Base-by-base conservation (phyloP, 2,113 vertebrate species). In the Procapra przewalskii region DNA sequence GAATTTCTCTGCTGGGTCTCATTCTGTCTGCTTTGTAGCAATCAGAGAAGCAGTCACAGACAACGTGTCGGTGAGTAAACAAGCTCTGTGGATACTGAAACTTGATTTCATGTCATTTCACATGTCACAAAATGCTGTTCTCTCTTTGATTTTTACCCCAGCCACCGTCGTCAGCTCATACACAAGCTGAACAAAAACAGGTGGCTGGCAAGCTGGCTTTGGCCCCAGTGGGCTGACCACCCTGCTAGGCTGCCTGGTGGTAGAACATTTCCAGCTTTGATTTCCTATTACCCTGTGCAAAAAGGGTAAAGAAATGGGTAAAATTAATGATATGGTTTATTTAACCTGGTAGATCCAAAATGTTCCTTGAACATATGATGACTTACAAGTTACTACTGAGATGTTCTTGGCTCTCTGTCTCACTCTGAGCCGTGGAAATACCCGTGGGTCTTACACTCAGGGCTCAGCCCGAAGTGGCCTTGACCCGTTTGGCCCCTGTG, bases 401-500 rank as follows among this genome's bases (percentile, higher is more conserved):
- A 43, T 52, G 14, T 29, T 10, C 77, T 75, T n/a, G 16, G 7
- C 88, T 91, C 17, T 82, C 3, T 85, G 23, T 52, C 45, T 45
- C 4, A 3, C 1, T 3, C 16, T 3, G 5, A 31, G n/a, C 60
- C 21, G 43, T 62, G 19, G 54, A n/a, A 27, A 55, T 33, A 27
- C 5, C 25, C 0, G 0, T 86, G 67, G 29, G 0, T 50, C 23
- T 71, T 4, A 25, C 11, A 3, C 23, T 21, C 3, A 4, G 3
- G 8, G 50, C 45, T 27, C 23, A 7, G 9, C 7, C 48, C 5
- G 0, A 3, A 11, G 11, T 60, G 52, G 31, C 19, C 48, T 25
- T 9, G 1, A 13, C 15, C 11, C 0, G 0, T 1, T 21, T 31
- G 62, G 48, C 55, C 8, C 16, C 40, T 10, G 0, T 14, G 1